Base-by-base conservation (phyloP, 2,797 vertebrate genomes). In the Haliaeetus albicilla region DNA sequence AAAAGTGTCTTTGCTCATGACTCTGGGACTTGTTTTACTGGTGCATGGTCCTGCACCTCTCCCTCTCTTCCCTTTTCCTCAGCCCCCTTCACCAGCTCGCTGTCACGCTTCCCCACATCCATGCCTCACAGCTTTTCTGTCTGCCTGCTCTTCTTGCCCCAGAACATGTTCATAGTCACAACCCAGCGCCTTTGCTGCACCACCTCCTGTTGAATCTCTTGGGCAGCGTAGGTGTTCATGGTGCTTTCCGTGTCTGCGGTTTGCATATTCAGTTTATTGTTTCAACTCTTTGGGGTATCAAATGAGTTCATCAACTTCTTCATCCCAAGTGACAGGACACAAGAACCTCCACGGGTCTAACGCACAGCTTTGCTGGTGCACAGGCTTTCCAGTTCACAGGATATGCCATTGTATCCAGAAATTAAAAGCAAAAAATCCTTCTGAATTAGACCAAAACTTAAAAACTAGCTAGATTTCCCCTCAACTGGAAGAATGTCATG, bases 181-280 rank as follows among this genome's bases (percentile, higher is more conserved):
- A 24, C 54, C 33, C 54, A 35, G 30, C 15, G 4, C n/a, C 24
- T 37, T 54, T 61, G 30, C 77, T 57, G 15, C 75, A 61, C 41
- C 43, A 87, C 33, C 24, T 82, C 35, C 75, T 6, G 1, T 18
- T 23, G 57, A 39, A 35, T 57, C 30, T 75, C 39, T 56, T 3
- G 4, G 15, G 70, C 31, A 60, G n/a, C 2, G 0, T 3, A 28
- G 28, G 35, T 46, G 37, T 46, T 68, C 65, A 1, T 23, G n/a
- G 16, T 35, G 61, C 57, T 22, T 39, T 28, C 8, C 17, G 15
- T 61, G 59, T 16, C 64, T 56, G 53, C 5, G 2, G 53, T 69
- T 64, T 61, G 51, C 9, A 0, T 41, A 30, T 76, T 87, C 54
- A 48, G 41, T 33, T 65, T 67, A 31, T 63, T 83, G 27, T 70